Evolutionary conservation across 1,140 invertebrate species (phyloP).

Genomic region (Leptonema lineaticorne): DNA sequence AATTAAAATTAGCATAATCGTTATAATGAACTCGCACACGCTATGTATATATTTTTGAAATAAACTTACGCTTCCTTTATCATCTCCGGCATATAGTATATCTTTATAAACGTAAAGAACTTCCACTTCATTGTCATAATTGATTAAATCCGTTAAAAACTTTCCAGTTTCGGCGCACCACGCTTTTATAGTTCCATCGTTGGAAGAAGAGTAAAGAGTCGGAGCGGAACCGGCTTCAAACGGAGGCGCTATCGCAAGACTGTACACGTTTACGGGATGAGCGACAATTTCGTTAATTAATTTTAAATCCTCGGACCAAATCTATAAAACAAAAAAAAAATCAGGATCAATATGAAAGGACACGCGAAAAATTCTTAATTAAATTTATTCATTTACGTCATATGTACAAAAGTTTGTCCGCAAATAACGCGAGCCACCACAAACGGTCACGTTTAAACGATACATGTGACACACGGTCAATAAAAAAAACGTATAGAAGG

Average conservation of each 20-base stretch:
- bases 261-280: conserved; percentile 50
- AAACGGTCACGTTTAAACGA: too few species aligned
- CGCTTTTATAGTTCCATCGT: conserved; percentile 52
- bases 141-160: conserved; percentile 45
- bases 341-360: too few species aligned
- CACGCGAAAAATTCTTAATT: too few species aligned
- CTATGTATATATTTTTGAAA: too few species aligned
- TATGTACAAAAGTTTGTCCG: too few species aligned
- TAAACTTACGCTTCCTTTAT: conserved; percentile 51
- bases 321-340: too few species aligned
- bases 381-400: too few species aligned
- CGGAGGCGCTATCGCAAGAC: conserved; percentile 43
- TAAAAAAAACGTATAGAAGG: too few species aligned
- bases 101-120: conserved; percentile 44
- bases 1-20: background rate
- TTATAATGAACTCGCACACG: background rate
- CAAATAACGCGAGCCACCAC: too few species aligned
- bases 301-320: conserved; percentile 52
- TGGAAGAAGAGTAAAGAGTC: conserved; percentile 53
- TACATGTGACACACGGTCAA: too few species aligned
- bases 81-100: conserved; percentile 50
- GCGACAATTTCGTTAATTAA: conserved; percentile 50
- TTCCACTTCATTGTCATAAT: conserved; percentile 40
- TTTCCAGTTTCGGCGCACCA: conserved; percentile 49
- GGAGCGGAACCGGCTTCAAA: conserved; percentile 38